Percentiles rank a stretch among this genome's conserved stretches.
Evolutionary conservation across 2,888 invertebrate genomes (phyloP).

Genomic region (Tethea ocularis): DNA sequence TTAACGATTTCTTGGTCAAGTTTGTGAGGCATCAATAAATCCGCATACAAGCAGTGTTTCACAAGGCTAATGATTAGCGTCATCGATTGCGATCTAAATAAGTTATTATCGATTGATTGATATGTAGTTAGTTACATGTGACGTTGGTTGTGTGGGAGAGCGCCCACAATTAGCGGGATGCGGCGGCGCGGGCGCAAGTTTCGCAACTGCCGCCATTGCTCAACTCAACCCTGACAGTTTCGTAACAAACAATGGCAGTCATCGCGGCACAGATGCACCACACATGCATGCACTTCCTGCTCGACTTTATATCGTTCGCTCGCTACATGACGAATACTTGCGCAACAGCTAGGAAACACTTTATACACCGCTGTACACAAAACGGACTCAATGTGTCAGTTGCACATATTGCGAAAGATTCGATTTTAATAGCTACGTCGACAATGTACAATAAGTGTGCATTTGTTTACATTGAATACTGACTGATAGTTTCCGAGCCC

Average conservation of each 20-base stretch:
- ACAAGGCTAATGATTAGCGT: slow-evolving; percentile 16
- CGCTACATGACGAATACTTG: slow-evolving; percentile 67
- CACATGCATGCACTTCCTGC: slow-evolving; percentile 82
- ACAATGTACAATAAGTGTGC: slow-evolving; percentile 52
- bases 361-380: slow-evolving; percentile 60
- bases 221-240: slow-evolving; percentile 82
- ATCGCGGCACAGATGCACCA: slow-evolving; percentile 74
- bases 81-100: slow-evolving; percentile 11
- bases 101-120: slow-evolving; percentile 1
- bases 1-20: slow-evolving; percentile 65
- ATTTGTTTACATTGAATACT: slow-evolving; percentile 35
- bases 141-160: slow-evolving; percentile 59
- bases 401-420: slow-evolving; percentile 62
- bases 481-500: slow-evolving; percentile 51
- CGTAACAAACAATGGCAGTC: slow-evolving; percentile 78
- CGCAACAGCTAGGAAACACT: slow-evolving; percentile 70
- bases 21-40: slow-evolving; percentile 41
- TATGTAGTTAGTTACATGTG: slow-evolving; percentile 19
- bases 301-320: slow-evolving; percentile 71
- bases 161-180: slow-evolving; percentile 79
- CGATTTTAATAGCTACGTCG: slow-evolving; percentile 55
- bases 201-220: slow-evolving; percentile 75
- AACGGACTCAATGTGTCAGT: slow-evolving; percentile 60
- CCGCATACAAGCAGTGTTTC: background rate
- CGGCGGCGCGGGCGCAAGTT: slow-evolving; percentile 60